A percentile compares a stretch with the other conserved stretches of the same genome.
Conservation (phyloP, 2,888 invertebrate genomes). For the Euphydryas editha region DNA sequence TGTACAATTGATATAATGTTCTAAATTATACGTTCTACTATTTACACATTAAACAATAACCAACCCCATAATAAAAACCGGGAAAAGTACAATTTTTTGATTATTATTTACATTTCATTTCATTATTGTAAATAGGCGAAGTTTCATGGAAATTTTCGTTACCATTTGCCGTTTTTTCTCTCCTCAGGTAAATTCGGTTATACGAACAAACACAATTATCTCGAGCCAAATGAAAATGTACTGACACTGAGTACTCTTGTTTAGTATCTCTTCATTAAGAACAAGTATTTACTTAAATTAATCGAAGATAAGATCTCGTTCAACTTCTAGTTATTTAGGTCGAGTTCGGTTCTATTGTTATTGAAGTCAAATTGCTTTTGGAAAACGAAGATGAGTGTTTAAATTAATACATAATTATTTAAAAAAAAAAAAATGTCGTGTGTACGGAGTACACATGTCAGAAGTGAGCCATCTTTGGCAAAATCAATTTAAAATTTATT, state of each 20-base stretch:
- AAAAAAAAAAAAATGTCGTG: background rate
- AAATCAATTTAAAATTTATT: too few relatives aligned
- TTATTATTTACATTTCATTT: slow-evolving; percentile 19
- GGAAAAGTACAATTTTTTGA: background rate
- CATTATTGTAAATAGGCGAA: slow-evolving; percentile 24
- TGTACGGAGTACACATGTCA: too few relatives aligned
- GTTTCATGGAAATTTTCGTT: slow-evolving; percentile 29
- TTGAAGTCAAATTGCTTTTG: slow-evolving; percentile 9
- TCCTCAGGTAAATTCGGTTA: slow-evolving; percentile 42
- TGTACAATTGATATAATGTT: too few relatives aligned
- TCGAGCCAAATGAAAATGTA: slow-evolving; percentile 46
- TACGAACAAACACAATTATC: slow-evolving; percentile 45
- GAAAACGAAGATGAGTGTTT: background rate
- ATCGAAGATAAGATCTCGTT: slow-evolving; percentile 40
- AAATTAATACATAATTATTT: background rate
- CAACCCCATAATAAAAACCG: background rate
- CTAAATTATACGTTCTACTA: too few relatives aligned
- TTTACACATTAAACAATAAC: background rate
- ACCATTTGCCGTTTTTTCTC: slow-evolving; percentile 20
- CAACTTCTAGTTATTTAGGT: slow-evolving; percentile 34
- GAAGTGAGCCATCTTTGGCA: too few relatives aligned
- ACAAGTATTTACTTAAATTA: slow-evolving; percentile 77
- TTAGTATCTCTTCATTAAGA: slow-evolving; percentile 71
- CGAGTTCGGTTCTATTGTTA: slow-evolving; percentile 36
- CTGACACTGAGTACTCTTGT: slow-evolving; percentile 51